phyloP scores from a whole-genome alignment of 1,140 invertebrate genomes.

The Caenorhabditis brenneri region DNA sequence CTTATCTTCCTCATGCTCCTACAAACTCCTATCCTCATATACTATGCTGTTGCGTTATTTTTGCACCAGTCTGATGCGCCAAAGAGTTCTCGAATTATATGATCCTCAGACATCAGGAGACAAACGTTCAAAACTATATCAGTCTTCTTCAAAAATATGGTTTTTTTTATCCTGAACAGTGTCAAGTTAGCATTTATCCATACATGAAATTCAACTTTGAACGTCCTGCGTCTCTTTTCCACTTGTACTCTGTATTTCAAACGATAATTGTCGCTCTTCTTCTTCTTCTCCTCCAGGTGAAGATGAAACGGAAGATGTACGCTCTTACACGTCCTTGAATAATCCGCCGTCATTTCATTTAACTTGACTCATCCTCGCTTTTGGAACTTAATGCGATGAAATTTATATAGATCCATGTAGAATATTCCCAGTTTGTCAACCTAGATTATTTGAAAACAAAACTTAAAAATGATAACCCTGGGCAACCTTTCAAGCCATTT shows the following conservation, averaged over 20 bases:
- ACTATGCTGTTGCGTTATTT: background rate
- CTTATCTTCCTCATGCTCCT: slow-evolving; percentile 34
- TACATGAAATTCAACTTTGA: background rate
- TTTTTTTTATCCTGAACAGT: too few species aligned
- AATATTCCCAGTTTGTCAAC: too few species aligned
- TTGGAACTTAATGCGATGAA: background rate
- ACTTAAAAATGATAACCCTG: too few species aligned
- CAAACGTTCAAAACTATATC: too few species aligned
- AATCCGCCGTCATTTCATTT: slow-evolving; percentile 16
- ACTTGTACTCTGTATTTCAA: background rate
- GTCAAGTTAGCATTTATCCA: too few species aligned
- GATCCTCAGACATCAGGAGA: too few species aligned
- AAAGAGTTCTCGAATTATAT: too few species aligned
- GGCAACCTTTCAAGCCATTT: too few species aligned
- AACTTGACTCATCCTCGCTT: background rate
- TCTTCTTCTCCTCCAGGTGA: background rate
- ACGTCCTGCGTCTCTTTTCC: background rate
- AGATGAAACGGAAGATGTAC: background rate
- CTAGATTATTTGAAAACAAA: too few species aligned
- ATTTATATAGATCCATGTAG: too few species aligned
- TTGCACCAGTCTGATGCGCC: background rate
- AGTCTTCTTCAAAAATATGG: too few species aligned
- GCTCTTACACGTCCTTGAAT: slow-evolving; percentile 7
- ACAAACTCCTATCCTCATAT: background rate
- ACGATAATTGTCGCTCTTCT: background rate